Percentiles rank a stretch among this genome's conserved stretches.
phyloP scores from a whole-genome alignment of 2,113 vertebrate genomes.

The Sorex fumeus region DNA sequence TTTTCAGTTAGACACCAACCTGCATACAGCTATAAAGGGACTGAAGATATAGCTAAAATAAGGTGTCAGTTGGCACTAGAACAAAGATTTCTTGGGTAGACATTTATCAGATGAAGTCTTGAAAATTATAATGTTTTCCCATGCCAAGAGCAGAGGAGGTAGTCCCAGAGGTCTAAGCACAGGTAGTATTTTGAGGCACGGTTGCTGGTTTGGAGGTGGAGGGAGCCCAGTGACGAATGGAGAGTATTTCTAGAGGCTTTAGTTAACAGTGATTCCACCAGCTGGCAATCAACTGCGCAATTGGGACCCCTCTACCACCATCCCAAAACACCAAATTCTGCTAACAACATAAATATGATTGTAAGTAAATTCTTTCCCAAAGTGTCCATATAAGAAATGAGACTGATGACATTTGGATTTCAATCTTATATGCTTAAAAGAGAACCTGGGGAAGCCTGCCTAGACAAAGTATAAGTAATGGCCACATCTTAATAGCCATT shows the following conservation, averaged over 20 bases:
- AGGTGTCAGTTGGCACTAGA: slow-evolving; percentile 28
- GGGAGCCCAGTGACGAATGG: background rate
- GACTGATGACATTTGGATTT: background rate
- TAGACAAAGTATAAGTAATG: background rate
- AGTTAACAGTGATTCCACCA: background rate
- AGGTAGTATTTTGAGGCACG: background rate
- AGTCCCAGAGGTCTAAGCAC: background rate
- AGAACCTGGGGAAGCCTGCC: background rate
- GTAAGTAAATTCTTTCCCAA: background rate
- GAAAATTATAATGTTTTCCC: slow-evolving; percentile 25
- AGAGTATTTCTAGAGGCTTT: background rate
- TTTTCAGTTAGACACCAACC: background rate
- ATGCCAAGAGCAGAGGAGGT: background rate
- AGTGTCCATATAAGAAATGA: background rate
- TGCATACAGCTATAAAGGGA: background rate
- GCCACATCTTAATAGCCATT: background rate
- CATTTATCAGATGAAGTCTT: background rate
- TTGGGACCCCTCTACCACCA: background rate
- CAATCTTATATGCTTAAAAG: background rate
- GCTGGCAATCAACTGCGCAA: background rate
- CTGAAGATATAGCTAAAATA: background rate
- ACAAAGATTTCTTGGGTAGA: background rate
- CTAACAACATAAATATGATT: background rate
- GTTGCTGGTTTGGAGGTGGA: background rate
- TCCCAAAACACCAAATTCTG: background rate